Evolutionary conservation across 1,140 invertebrate species (phyloP).

Genomic region (Orchestia grillus): DNA sequence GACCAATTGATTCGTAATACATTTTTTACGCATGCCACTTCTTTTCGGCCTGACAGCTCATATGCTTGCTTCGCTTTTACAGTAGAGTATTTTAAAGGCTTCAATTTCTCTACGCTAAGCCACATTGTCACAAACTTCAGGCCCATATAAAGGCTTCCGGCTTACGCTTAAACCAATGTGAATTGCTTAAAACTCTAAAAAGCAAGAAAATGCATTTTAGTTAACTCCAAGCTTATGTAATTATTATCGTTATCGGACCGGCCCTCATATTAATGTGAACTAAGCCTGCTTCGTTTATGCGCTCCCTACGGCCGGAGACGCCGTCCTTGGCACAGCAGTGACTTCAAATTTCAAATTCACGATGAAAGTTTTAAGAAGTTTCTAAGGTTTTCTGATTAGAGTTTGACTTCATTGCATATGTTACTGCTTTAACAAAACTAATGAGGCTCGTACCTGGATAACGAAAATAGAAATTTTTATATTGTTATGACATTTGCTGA

Average conservation of each 20-base stretch:
- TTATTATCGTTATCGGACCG: neutral
- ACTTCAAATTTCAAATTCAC: neutral
- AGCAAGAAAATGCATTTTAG: neutral
- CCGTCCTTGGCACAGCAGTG: neutral
- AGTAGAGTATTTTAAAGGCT: neutral
- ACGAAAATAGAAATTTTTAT: neutral
- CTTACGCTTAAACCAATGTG: neutral
- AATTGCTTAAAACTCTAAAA: neutral
- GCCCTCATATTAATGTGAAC: neutral
- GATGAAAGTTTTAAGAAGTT: neutral
- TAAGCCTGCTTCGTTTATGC: neutral
- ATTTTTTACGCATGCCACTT: no score
- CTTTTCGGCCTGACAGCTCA: no score
- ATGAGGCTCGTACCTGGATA: neutral
- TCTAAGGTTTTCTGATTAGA: neutral
- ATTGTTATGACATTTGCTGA: neutral
- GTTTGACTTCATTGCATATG: neutral
- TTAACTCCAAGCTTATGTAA: neutral
- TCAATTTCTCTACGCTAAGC: neutral
- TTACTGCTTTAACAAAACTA: neutral
- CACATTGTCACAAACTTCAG: neutral
- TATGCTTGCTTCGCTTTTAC: neutral
- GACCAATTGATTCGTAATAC: no score
- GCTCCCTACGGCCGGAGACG: neutral
- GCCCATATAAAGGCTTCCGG: neutral